Base-by-base conservation (phyloP, 2,797 vertebrate species). In the Bovichtus variegatus region DNA sequence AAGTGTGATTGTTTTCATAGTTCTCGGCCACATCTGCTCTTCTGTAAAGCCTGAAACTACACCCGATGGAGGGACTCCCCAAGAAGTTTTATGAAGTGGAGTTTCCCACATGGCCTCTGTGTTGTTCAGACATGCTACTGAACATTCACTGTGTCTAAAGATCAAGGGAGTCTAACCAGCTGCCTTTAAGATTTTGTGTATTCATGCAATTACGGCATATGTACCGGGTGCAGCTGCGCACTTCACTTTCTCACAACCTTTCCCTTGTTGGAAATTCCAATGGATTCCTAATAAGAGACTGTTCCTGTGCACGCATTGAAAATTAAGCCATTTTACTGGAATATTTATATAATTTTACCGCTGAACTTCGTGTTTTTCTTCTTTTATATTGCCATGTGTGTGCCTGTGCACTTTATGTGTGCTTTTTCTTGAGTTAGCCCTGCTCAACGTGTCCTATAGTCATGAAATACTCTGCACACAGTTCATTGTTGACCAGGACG, bases 51-150 rank as follows among this genome's bases (percentile, higher is more conserved):
- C 10, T 49, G 27, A 76, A 80, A 55, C 9, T 43, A 34, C 64
- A 5, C 7, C 19, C 4, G 27, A 13, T 3, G 0, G 4, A 67
- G 85, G 87, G 70, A 84, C 78, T 89, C 65, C 87, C 87, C 81
- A 27, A 1, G 8, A 43, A 57, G 3, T 63, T 71, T 57, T 75
- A n/a, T 1, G 0, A n/a, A 1, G 31, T 55, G 75, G 67, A 62
- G 1, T 73, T 83, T 43, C 57, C 64, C 5, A 19, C 5, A 40
- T 0, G 5, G 1, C 43, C 27, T 19, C 12, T 64, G 13, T 25
- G 27, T 9, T 15, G 40, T 50, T 40, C n/a, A 49, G 19, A 25
- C n/a, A 11, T 15, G 38, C 16, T 3, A 27, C 4, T 44, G 10
- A 4, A 6, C 8, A 49, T n/a, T 46, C 36, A 12, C 51, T 16